A percentile compares a stretch with the other conserved stretches of the same genome.
phyloP scores from a whole-genome alignment of 1,140 invertebrate genomes.

The Lordiphosa mommai region DNA sequence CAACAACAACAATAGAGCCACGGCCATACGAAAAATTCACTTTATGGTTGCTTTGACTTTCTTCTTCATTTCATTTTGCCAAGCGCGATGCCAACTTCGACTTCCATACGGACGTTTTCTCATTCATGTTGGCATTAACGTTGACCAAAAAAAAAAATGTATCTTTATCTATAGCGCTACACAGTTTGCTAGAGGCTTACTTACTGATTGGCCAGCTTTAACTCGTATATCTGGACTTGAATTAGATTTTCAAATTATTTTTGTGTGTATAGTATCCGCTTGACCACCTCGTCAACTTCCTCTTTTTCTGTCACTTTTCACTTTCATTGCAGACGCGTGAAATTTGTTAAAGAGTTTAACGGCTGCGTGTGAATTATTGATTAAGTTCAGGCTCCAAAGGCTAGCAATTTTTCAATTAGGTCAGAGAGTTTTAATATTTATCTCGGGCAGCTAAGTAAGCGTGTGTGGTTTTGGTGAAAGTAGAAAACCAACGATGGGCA shows the following conservation, averaged over 20 bases:
- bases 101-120: background rate
- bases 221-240: conserved; percentile 19
- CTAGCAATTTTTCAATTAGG: conserved; percentile 37
- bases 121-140: conserved; percentile 31
- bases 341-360: conserved; percentile 50
- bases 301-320: conserved; percentile 35
- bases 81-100: conserved; percentile 5
- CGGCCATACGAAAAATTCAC: conserved; percentile 56
- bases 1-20: no score
- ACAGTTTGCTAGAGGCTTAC: conserved; percentile 24
- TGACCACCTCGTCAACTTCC: background rate
- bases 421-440: conserved; percentile 18
- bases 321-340: conserved; percentile 64
- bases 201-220: conserved; percentile 31
- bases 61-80: conserved; percentile 71
- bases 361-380: conserved; percentile 57
- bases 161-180: conserved; percentile 44
- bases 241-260: conserved; percentile 41
- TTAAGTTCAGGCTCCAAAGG: conserved; percentile 6
- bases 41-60: conserved; percentile 66
- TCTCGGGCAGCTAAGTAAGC: no score
- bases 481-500: conserved; percentile 47
- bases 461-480: conserved; percentile 31
- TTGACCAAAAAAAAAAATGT: conserved; percentile 25
- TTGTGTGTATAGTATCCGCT: conserved; percentile 5